Conservation (phyloP, 2,113 vertebrate genomes). For the Gobiocypris rarus region DNA sequence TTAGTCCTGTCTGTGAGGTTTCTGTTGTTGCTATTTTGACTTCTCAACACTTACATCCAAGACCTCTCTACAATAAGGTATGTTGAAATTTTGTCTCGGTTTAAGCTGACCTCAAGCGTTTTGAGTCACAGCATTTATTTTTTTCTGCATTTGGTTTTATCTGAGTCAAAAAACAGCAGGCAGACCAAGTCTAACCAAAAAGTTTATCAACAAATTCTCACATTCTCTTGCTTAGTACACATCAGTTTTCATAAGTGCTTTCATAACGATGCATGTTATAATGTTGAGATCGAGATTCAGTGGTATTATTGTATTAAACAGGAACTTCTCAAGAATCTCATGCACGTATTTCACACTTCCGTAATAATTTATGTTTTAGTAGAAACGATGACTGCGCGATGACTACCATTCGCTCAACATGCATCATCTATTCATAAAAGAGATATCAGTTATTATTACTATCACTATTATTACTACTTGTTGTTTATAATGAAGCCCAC, state of each 20-base stretch:
- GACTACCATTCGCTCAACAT: not conserved
- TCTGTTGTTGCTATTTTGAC: not conserved
- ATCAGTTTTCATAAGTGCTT: not conserved
- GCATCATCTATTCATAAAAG: not conserved
- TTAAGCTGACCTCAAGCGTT: not conserved
- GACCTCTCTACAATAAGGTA: not conserved
- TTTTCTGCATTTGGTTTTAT: not conserved
- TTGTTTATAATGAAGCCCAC: not conserved
- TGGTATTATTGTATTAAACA: not conserved
- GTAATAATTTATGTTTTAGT: not conserved
- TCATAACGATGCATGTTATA: too few species aligned
- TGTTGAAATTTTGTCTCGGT: not conserved
- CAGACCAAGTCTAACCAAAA: not conserved
- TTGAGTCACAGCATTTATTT: not conserved
- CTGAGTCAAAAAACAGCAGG: not conserved
- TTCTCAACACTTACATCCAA: not conserved
- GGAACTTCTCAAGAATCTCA: not conserved
- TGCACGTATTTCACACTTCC: not conserved
- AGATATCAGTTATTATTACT: not conserved
- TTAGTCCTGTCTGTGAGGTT: not conserved
- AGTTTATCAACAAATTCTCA: not conserved
- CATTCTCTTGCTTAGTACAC: not conserved
- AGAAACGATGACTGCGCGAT: not conserved
- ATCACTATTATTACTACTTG: not conserved
- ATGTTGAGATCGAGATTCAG: not conserved